phyloP scores from a whole-genome alignment of 2,113 vertebrate species.

The Chiloscyllium plagiosum region DNA sequence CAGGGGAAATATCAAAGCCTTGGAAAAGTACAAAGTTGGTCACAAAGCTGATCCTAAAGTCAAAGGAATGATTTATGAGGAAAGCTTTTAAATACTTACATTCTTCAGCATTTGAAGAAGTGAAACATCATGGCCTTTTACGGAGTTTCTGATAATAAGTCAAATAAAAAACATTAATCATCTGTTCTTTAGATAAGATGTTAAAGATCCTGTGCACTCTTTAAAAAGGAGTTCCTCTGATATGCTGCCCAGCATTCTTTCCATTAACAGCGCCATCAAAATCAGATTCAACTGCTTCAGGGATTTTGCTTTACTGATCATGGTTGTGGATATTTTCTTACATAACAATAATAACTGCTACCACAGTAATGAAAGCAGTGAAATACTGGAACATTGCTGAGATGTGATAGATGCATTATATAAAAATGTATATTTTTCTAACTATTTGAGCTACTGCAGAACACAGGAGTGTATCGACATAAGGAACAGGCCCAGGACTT shows the following conservation, averaged over 20 bases:
- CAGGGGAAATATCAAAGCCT: conserved; percentile 1
- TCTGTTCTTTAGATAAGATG: neutral
- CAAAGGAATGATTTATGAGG: conserved; percentile 11
- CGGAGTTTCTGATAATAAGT: neutral
- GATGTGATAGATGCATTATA: neutral
- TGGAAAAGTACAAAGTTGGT: conserved; percentile 11
- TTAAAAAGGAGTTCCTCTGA: neutral
- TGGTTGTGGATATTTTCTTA: neutral
- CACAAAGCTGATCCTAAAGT: neutral
- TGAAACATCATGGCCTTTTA: neutral
- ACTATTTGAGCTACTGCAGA: neutral
- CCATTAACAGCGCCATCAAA: neutral
- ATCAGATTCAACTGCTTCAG: neutral
- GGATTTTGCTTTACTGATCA: neutral
- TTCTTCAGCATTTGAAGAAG: neutral
- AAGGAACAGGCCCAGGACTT: neutral
- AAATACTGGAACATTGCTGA: neutral
- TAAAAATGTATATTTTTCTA: neutral
- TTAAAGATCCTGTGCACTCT: neutral
- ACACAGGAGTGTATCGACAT: neutral
- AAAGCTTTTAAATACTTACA: neutral
- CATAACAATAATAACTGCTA: neutral
- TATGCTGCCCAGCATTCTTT: neutral
- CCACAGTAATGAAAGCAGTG: neutral
- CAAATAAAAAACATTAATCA: neutral